Evolutionary conservation across 1,140 invertebrate species (phyloP), one percentile per base, ranked within the genome.

Genomic region (Lepidurus packardi): DNA sequence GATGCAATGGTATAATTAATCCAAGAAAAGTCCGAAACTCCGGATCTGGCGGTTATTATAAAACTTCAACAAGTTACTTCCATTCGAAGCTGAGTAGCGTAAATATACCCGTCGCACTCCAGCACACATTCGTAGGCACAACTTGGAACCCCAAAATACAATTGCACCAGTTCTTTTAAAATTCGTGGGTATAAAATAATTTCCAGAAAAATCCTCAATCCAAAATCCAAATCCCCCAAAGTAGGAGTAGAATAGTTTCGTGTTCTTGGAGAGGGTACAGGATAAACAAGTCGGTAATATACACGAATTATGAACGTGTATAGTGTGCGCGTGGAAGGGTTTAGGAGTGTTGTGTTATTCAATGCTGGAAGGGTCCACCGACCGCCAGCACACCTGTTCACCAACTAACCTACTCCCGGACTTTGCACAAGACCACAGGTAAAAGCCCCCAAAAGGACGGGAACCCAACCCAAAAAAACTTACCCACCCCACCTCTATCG

Each of bases 321-420:
- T 7, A 65, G 21, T 21, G 53, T 65, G 53, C 53, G 53, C 53
- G 53, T 34, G 53, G 16, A 65, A 47, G 13, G 53, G 53, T 21
- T n/a, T 65, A 65, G 53, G 53, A 65, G 53, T 16, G 53, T 21
- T 65, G 16, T 21, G 53, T n/a, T 34, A 34, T 34, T 34, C 34
- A 21, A 7, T 65, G 53, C 53, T 65, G 53, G 53, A n/a, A 65
- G 53, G 53, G 53, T 65, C 53, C 53, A 65, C 53, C 53, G 53
- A 65, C 53, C 53, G 53, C 53, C 53, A 65, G 53, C 53, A 65
- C 53, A 65, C 53, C 53, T 65, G 53, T 65, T 65, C 53, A 65
- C 53, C 53, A 65, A 65, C 53, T 65, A 65, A 65, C 53, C 53
- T 65, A 65, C 53, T 65, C 53, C 53, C 53, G 53, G 53, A 65